Evolutionary conservation across 2,888 invertebrate genomes (phyloP).

Genomic region (Lochmaea capreae): DNA sequence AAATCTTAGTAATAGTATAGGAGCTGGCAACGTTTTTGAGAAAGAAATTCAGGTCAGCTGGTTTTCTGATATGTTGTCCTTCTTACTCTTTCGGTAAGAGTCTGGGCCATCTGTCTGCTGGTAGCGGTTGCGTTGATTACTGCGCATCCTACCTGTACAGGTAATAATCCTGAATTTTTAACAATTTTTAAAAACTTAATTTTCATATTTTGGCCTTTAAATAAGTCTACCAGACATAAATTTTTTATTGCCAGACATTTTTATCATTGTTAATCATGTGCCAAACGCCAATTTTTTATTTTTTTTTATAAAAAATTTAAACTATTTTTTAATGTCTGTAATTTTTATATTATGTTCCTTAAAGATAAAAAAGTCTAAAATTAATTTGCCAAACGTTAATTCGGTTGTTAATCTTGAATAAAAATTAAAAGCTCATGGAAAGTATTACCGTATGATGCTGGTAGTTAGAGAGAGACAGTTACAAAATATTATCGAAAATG

Average conservation of each 20-base stretch:
- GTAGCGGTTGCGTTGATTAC: too few relatives aligned
- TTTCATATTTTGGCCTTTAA: background rate
- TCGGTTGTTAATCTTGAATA: too few relatives aligned
- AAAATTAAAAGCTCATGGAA: background rate
- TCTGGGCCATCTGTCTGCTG: too few relatives aligned
- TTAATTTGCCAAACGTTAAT: background rate
- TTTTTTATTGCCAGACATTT: conserved; percentile 18
- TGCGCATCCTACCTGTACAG: too few relatives aligned
- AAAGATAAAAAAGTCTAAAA: too few relatives aligned
- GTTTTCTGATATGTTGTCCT: background rate
- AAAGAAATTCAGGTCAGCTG: background rate
- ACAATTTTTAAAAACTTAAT: too few relatives aligned
- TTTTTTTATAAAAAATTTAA: background rate
- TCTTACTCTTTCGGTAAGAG: background rate
- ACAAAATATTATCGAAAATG: background rate
- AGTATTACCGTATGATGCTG: background rate
- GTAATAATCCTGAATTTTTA: too few relatives aligned
- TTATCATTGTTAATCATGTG: background rate
- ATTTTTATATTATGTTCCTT: conserved; percentile 3
- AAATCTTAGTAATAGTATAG: background rate
- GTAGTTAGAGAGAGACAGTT: background rate
- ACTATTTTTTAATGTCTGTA: conserved; percentile 6
- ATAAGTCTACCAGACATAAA: background rate
- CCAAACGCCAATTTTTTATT: background rate
- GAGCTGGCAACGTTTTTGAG: background rate